Base-by-base conservation (phyloP, 2,113 vertebrate genomes). In the Nothobranchius furzeri region DNA sequence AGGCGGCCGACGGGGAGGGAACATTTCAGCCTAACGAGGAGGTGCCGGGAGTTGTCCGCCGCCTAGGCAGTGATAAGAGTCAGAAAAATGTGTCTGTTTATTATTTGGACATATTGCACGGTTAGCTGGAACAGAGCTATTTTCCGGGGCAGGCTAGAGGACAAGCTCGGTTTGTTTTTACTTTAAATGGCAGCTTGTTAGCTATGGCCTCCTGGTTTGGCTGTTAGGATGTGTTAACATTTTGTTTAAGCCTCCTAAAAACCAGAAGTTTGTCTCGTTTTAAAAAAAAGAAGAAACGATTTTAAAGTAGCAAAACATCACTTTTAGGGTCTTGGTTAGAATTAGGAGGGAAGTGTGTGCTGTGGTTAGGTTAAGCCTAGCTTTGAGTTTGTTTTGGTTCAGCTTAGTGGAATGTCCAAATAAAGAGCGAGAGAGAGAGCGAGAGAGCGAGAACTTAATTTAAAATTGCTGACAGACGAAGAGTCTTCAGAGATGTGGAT, bases 391-490 rank as follows among this genome's bases (percentile, higher is more conserved):
- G 43, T 49, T 52, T 52, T 24, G 36, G 49, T 63, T 63, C 14
- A 24, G 48, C 35, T 63, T 52, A 51, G 25, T 42, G 35, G 35
- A 51, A 42, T 40, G 17, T 24, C 49, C 37, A 10, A 30, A 61
- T 15, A 47, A 17, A 42, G 30, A 30, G 30, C 2, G 30, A 30
- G 30, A 30, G 30, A 30, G 30, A 30, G 30, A 30, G 30, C 1
- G 30, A 40, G 36, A 20, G 17, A 30, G 40, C n/a, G 36, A 35
- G 10, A 48, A 9, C 61, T 57, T 84, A 72, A 85, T 88, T 85
- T 82, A 37, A 86, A 86, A 82, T 84, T 69, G 80, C 75, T 86
- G 82, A 86, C 87, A 84, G 87, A 87, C 87, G 84, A 74, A 73
- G 69, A 72, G 75, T 82, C 57, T 68, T 64, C 57, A 61, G 64